phyloP scores from a whole-genome alignment of 2,888 invertebrate species.

The Oxycera nigricornis region DNA sequence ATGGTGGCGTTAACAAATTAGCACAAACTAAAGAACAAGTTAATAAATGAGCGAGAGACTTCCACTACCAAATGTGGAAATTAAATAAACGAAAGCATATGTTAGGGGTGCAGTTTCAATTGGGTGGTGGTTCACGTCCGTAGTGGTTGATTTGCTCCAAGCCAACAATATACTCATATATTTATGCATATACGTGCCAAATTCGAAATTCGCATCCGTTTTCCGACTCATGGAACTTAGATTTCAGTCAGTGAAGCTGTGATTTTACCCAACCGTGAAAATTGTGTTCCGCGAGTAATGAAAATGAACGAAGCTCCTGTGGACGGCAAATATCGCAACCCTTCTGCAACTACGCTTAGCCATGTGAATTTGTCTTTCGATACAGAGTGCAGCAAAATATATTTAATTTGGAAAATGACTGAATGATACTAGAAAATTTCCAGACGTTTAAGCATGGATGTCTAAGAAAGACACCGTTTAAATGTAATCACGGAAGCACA shows the following conservation, averaged over 20 bases:
- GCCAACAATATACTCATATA: neutral
- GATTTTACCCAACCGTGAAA: conserved; percentile 4
- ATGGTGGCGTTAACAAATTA: conserved; percentile 17
- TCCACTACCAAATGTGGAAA: conserved; percentile 11
- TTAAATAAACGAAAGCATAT: conserved; percentile 28
- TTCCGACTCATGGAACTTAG: neutral
- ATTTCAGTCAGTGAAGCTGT: neutral
- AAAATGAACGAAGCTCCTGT: neutral
- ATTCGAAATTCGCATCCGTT: neutral
- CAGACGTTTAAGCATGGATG: no score
- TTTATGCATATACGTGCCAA: neutral
- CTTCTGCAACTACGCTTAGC: no score
- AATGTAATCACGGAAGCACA: no score
- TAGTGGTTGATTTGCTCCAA: neutral
- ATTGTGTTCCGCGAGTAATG: conserved; percentile 9
- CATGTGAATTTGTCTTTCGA: no score
- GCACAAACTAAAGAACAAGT: conserved; percentile 26
- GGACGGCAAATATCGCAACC: neutral
- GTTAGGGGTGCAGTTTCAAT: neutral
- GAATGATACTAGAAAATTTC: no score
- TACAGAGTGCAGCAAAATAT: no score
- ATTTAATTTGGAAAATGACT: no score
- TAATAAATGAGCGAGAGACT: conserved; percentile 25
- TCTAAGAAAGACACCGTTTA: no score
- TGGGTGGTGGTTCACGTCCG: neutral